phyloP scores from a whole-genome alignment of 2,113 vertebrate species.

The Amblyopsis rosae region DNA sequence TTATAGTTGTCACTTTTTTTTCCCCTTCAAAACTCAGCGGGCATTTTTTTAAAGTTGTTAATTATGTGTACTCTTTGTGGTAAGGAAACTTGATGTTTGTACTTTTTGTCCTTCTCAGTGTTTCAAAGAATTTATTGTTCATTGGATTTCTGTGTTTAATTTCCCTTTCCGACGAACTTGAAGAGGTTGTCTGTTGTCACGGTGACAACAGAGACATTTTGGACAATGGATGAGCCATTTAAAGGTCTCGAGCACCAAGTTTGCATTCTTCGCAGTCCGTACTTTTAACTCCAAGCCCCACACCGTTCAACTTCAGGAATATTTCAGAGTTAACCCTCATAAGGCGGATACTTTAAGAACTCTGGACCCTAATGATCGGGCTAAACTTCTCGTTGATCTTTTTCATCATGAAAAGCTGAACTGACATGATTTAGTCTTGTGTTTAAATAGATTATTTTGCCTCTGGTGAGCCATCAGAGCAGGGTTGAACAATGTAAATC shows the following conservation, averaged over 20 bases:
- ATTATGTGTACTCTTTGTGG: slow-evolving; percentile 74
- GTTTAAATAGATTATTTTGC: slow-evolving; percentile 15
- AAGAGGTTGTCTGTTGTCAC: slow-evolving; percentile 46
- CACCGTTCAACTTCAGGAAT: slow-evolving; percentile 14
- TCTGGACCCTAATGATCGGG: slow-evolving; percentile 14
- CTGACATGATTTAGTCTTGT: slow-evolving; percentile 13
- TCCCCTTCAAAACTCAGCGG: slow-evolving; percentile 60
- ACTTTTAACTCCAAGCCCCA: slow-evolving; percentile 18
- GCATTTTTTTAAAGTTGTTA: slow-evolving; percentile 69
- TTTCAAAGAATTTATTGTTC: slow-evolving; percentile 39
- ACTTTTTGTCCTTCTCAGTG: slow-evolving; percentile 73
- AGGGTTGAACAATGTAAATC: slow-evolving; percentile 11
- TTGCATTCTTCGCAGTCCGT: slow-evolving; percentile 23
- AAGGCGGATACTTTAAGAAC: slow-evolving; percentile 27
- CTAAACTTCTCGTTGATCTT: slow-evolving; percentile 29
- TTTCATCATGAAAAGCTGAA: slow-evolving; percentile 34
- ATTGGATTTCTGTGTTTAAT: neutral
- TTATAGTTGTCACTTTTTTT: slow-evolving; percentile 70
- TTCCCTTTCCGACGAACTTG: slow-evolving; percentile 53
- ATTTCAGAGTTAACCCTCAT: slow-evolving; percentile 21
- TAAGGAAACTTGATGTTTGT: slow-evolving; percentile 77
- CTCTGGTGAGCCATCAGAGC: slow-evolving; percentile 13
- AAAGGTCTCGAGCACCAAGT: slow-evolving; percentile 28
- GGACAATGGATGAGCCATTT: slow-evolving; percentile 36
- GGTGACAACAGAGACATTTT: slow-evolving; percentile 36